A percentile compares a stretch with the other conserved stretches of the same genome.
Evolutionary conservation across 1,140 invertebrate species (phyloP).

Genomic region (Vollenhovia emeryi): DNA sequence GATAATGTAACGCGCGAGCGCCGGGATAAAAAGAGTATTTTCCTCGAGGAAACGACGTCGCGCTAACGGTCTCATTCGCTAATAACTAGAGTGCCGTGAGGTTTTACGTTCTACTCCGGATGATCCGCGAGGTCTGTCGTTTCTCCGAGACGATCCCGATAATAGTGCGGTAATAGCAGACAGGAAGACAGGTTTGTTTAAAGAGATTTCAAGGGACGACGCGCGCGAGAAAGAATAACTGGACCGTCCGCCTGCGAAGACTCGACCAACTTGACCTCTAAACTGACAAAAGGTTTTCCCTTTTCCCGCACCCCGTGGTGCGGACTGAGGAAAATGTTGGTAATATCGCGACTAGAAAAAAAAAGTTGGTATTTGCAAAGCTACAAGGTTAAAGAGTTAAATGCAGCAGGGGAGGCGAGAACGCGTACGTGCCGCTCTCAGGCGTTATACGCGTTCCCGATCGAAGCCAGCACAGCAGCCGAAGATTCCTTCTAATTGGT

Average conservation of each 20-base stretch:
- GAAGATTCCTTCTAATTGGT: slow-evolving; percentile 29
- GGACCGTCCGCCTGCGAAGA: background rate
- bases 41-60: background rate
- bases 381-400: background rate
- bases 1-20: background rate
- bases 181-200: background rate
- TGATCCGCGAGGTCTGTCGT: background rate
- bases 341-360: too few species aligned
- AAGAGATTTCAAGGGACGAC: background rate
- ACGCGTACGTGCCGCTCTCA: background rate
- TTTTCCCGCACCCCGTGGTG: too few species aligned
- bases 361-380: too few species aligned
- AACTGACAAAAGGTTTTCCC: too few species aligned
- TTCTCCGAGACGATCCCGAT: background rate
- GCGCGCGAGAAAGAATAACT: background rate
- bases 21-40: background rate
- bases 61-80: background rate
- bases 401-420: background rate
- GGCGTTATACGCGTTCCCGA: background rate
- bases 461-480: slow-evolving; percentile 10
- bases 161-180: background rate
- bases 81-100: background rate
- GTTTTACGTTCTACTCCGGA: background rate
- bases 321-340: too few species aligned
- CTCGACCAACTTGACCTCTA: background rate